Percentiles rank a stretch among this genome's conserved stretches.
Evolutionary conservation across 2,888 invertebrate species (phyloP).

Genomic region (Antheraea yamamai): DNA sequence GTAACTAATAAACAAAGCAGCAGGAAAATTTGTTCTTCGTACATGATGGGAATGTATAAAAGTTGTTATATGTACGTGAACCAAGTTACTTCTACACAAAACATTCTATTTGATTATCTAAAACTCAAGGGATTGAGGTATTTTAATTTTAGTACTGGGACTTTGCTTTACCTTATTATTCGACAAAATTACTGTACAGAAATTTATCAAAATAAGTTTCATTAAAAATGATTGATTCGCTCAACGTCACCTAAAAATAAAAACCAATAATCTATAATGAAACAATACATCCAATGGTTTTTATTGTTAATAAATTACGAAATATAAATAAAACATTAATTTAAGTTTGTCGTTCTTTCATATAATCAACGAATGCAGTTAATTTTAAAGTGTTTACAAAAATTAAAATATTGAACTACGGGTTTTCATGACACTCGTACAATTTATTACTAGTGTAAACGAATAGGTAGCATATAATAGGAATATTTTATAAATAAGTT

Average conservation of each 20-base stretch:
- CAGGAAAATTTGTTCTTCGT: conserved; percentile 48
- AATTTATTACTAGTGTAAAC: too few species aligned
- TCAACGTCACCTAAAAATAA: too few species aligned
- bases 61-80: conserved; percentile 18
- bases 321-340: not conserved
- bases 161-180: not conserved
- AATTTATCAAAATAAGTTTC: too few species aligned
- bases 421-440: too few species aligned
- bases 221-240: too few species aligned
- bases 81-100: conserved; percentile 14
- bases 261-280: not conserved
- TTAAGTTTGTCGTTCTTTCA: too few species aligned
- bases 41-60: conserved; percentile 39
- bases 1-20: conserved; percentile 67
- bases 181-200: not conserved
- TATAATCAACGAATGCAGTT: not conserved
- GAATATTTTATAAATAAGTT: conserved; percentile 25
- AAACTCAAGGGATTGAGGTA: not conserved
- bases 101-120: not conserved
- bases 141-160: not conserved
- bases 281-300: not conserved
- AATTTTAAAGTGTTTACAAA: too few species aligned
- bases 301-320: not conserved
- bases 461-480: not conserved
- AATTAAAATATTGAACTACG: too few species aligned